These are phyloP conservation scores for Drosophila formosana DNA, from an alignment of 2,888 invertebrate species.

Conservation along the genomic window DNA sequence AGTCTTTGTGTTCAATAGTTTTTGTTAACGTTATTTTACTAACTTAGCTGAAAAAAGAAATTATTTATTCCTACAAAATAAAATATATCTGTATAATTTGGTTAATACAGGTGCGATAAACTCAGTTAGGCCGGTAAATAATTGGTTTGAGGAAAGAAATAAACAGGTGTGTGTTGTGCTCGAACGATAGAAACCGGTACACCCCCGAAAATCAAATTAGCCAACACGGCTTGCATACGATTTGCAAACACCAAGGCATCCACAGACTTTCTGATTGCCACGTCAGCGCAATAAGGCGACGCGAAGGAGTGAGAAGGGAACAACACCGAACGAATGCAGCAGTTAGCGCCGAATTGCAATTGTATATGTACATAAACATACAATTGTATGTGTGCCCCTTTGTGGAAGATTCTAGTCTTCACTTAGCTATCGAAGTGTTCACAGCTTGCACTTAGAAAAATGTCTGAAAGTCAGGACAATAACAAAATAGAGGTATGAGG, in stretches of 20 bases:
- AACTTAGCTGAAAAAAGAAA: too few relatives aligned
- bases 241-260: background rate
- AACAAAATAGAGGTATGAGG: conserved; percentile 29
- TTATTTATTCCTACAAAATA: too few relatives aligned
- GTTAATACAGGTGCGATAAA: background rate
- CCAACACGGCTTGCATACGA: background rate
- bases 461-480: conserved; percentile 7
- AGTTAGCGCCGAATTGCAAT: conserved; percentile 5
- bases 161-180: background rate
- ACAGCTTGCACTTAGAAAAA: conserved; percentile 1
- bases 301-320: background rate
- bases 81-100: too few relatives aligned
- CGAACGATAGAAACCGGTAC: conserved; percentile 13
- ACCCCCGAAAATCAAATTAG: conserved; percentile 18
- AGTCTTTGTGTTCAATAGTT: too few relatives aligned
- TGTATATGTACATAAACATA: background rate
- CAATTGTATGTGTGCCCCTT: conserved; percentile 1
- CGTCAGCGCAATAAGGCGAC: conserved; percentile 14
- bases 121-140: background rate
- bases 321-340: background rate
- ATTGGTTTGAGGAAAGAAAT: background rate
- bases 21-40: too few relatives aligned
- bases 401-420: conserved; percentile 9
- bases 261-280: conserved; percentile 8
- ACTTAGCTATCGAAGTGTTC: conserved; percentile 1